Conservation (phyloP, 2,797 vertebrate genomes). For the Smutsia gigantea region DNA sequence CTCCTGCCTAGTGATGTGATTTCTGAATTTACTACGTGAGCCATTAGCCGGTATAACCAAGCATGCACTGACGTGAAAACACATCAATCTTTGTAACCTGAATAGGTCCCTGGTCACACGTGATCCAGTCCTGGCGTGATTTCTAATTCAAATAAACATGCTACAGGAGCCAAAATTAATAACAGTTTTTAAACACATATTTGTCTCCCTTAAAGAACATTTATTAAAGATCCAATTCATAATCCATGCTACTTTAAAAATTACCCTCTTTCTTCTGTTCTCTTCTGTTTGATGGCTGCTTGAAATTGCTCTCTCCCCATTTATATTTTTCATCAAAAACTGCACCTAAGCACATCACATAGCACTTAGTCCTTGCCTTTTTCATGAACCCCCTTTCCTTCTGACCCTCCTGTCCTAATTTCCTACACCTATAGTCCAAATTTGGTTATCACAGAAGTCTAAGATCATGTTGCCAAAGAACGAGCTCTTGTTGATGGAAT, state of each 20-base stretch:
- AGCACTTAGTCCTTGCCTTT: not conserved
- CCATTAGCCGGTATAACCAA: not conserved
- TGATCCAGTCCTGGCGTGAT: not conserved
- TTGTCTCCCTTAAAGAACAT: not conserved
- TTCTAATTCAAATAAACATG: conserved; percentile 3
- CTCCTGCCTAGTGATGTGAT: not conserved
- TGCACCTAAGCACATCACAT: too few relatives aligned
- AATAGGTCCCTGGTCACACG: not conserved
- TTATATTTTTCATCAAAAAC: not conserved
- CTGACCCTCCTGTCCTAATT: not conserved
- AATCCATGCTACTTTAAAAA: not conserved
- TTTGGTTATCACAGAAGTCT: not conserved
- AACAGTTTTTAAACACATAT: conserved; percentile 9
- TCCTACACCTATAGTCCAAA: not conserved
- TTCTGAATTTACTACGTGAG: not conserved
- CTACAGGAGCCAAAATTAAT: conserved; percentile 3
- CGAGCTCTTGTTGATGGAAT: not conserved
- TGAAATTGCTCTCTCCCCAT: not conserved
- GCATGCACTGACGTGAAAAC: conserved; percentile 43
- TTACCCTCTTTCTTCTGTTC: not conserved
- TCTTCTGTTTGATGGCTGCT: not conserved
- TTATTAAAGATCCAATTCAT: not conserved
- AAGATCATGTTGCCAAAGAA: not conserved
- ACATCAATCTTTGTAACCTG: not conserved
- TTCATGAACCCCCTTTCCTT: not conserved